A percentile compares a stretch with the other conserved stretches of the same genome.
Evolutionary conservation across 2,113 vertebrate genomes (phyloP).

Genomic region (Rattus norvegicus): DNA sequence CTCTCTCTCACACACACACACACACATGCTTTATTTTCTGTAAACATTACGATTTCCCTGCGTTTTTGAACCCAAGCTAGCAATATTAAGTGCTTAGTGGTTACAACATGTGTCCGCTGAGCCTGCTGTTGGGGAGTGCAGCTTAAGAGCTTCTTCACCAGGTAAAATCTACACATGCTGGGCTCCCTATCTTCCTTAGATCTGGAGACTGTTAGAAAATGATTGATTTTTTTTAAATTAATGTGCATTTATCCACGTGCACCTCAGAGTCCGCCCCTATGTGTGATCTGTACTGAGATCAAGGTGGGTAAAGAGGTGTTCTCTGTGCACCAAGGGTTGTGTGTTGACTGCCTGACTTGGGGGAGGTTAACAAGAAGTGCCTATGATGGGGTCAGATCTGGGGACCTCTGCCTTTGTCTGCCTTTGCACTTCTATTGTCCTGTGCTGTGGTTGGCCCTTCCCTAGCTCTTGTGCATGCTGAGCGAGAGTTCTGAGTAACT

Average conservation of each 20-base stretch:
- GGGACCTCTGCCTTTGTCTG: too few species aligned
- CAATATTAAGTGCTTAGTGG: rapidly evolving
- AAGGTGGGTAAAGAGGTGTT: neutral
- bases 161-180: neutral
- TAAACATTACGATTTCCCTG: neutral
- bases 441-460: neutral
- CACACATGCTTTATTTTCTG: neutral
- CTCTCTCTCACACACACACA: neutral
- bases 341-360: neutral
- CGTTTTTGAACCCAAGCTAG: neutral
- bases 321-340: neutral
- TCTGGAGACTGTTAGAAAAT: neutral
- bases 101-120: too few species aligned
- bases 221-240: neutral
- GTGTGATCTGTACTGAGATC: neutral
- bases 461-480: neutral
- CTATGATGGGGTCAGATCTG: neutral
- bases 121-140: rapidly evolving
- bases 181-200: neutral
- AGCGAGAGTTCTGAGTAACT: neutral
- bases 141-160: neutral
- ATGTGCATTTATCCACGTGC: neutral
- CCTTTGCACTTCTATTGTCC: too few species aligned
- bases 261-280: neutral
- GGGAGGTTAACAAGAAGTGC: too few species aligned